Conservation (phyloP, 2,113 vertebrate genomes). For the Silurus asotus region DNA sequence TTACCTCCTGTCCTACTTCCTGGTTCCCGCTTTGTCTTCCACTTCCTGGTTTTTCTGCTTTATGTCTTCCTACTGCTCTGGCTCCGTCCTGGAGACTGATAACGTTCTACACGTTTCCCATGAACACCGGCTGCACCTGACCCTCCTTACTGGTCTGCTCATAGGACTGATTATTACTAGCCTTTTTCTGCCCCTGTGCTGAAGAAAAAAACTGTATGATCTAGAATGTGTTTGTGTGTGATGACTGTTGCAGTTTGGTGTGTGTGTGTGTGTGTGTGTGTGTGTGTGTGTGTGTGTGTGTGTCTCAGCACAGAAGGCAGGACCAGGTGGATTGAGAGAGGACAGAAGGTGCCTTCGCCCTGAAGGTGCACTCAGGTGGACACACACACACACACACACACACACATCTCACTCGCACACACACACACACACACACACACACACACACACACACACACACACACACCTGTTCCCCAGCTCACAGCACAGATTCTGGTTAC, state of each 20-base stretch:
- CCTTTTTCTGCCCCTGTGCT: not conserved
- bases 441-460: too few relatives aligned
- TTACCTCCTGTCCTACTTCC: slow-evolving; percentile 28
- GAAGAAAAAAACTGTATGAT: not conserved
- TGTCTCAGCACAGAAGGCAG: slow-evolving; percentile 52
- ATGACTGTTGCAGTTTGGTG: too few relatives aligned
- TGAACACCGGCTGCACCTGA: not conserved
- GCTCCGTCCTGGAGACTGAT: not conserved
- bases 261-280: not conserved
- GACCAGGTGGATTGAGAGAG: slow-evolving; percentile 53
- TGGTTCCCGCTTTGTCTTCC: slow-evolving; percentile 23
- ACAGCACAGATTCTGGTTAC: slow-evolving; percentile 50
- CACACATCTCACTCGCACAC: slow-evolving; percentile 12
- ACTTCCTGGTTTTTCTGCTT: slow-evolving; percentile 31
- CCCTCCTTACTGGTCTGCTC: not conserved
- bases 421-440: slow-evolving; percentile 15
- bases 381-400: not conserved
- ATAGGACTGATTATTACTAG: not conserved
- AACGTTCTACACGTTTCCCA: not conserved
- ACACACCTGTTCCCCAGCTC: slow-evolving; percentile 54
- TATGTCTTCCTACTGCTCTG: slow-evolving; percentile 25
- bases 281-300: slow-evolving; percentile 13
- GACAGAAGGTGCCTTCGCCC: slow-evolving; percentile 55
- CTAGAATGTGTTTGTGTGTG: not conserved
- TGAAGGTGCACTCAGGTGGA: slow-evolving; percentile 53